phyloP scores from a whole-genome alignment of 2,888 invertebrate genomes.

The Zelleria hepariella region DNA sequence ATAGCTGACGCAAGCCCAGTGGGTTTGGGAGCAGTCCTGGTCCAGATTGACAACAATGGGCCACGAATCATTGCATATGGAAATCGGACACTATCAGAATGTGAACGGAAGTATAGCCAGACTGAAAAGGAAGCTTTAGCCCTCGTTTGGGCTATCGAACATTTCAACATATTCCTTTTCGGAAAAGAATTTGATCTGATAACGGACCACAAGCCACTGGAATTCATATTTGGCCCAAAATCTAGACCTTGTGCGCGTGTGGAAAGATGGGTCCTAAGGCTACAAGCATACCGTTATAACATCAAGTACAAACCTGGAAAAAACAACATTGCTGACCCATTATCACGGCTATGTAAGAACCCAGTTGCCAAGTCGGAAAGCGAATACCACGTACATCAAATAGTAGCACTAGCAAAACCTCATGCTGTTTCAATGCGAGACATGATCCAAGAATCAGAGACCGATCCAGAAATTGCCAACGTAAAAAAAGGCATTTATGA shows the following conservation, averaged over 20 bases:
- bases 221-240: constrained; percentile 20
- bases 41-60: constrained; percentile 19
- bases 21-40: constrained; percentile 26
- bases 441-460: constrained; percentile 1
- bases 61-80: constrained; percentile 35
- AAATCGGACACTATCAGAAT: constrained; percentile 29
- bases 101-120: constrained; percentile 29
- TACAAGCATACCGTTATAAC: constrained; percentile 18
- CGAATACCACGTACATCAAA: constrained; percentile 5
- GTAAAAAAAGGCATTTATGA: constrained; percentile 9
- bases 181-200: constrained; percentile 37
- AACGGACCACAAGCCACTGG: constrained; percentile 23
- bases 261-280: constrained; percentile 20
- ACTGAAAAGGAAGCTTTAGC: constrained; percentile 24
- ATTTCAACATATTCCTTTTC: constrained; percentile 38
- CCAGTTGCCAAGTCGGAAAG: not conserved
- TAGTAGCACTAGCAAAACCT: constrained; percentile 5
- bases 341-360: constrained; percentile 18
- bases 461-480: constrained; percentile 2
- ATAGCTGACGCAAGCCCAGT: constrained; percentile 33
- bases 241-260: constrained; percentile 21
- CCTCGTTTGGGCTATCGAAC: constrained; percentile 23
- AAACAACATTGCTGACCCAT: constrained; percentile 25
- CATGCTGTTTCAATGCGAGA: constrained; percentile 2
- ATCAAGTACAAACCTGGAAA: constrained; percentile 16